phyloP scores from a whole-genome alignment of 2,113 vertebrate species.

The Lutjanus erythropterus region DNA sequence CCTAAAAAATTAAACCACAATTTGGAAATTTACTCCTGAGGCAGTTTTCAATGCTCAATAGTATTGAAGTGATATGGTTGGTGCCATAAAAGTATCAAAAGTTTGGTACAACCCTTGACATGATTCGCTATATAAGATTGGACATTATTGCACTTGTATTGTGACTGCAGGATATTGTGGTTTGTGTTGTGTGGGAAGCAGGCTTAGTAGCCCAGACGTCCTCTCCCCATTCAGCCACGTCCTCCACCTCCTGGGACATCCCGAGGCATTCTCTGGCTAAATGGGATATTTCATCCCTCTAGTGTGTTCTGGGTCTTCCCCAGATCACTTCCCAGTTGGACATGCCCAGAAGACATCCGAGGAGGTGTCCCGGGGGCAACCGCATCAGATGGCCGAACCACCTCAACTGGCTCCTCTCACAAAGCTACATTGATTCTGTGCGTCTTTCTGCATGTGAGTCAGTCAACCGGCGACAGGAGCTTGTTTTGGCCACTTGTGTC shows the following conservation, averaged over 20 bases:
- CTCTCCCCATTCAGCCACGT: not conserved
- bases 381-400: constrained; percentile 16
- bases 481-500: constrained; percentile 1
- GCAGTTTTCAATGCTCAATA: no score
- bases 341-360: not conserved
- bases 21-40: no score
- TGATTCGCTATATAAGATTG: no score
- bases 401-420: constrained; percentile 2
- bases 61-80: no score
- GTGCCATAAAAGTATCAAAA: no score
- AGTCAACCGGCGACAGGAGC: not conserved
- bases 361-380: not conserved
- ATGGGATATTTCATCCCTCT: constrained; percentile 10
- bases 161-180: not conserved
- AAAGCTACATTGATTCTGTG: not conserved
- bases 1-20: no score
- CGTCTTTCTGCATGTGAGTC: not conserved
- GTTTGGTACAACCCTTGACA: no score
- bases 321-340: constrained; percentile 5
- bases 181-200: not conserved
- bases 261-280: constrained; percentile 6
- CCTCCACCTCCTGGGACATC: not conserved
- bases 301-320: constrained; percentile 11
- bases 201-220: not conserved
- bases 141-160: no score